These are phyloP conservation scores for Platorchestia sp. DNA, from an alignment of 1,140 invertebrate genomes.

Conservation along the genomic window DNA sequence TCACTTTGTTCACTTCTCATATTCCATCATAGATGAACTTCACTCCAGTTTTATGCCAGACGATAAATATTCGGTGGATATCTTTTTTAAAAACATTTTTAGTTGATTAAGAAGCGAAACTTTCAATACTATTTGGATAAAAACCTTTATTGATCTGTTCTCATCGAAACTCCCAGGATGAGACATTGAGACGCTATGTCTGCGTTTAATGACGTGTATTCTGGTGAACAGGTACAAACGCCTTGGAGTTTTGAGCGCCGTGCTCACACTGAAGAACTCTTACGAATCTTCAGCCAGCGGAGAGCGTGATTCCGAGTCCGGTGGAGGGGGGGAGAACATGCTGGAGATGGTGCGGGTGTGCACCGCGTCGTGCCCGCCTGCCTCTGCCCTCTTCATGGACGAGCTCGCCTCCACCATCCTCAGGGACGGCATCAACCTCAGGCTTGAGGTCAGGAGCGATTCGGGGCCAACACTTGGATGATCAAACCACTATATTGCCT, in stretches of 20 bases:
- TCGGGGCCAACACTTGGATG: too few species aligned
- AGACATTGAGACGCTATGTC: not conserved
- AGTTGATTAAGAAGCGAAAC: too few species aligned
- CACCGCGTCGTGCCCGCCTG: constrained; percentile 58
- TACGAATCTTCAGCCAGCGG: constrained; percentile 28
- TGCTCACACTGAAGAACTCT: constrained; percentile 63
- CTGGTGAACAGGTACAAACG: constrained; percentile 62
- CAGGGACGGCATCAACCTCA: constrained; percentile 62
- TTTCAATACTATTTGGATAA: too few species aligned
- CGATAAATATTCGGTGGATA: too few species aligned
- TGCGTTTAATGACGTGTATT: not conserved
- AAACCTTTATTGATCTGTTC: too few species aligned
- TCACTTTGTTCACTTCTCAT: too few species aligned
- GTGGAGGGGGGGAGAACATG: constrained; percentile 60
- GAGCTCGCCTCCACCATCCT: constrained; percentile 66
- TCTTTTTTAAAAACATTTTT: too few species aligned
- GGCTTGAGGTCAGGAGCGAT: constrained; percentile 58
- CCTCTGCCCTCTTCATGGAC: constrained; percentile 67
- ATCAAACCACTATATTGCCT: too few species aligned
- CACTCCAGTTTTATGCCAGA: too few species aligned
- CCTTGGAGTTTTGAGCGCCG: constrained; percentile 65
- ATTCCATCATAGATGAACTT: too few species aligned
- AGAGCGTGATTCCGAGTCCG: constrained; percentile 10
- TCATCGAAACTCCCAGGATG: too few species aligned
- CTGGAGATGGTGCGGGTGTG: constrained; percentile 60